Conservation (phyloP, 2,113 vertebrate genomes). For the Melanocharis versteri region DNA sequence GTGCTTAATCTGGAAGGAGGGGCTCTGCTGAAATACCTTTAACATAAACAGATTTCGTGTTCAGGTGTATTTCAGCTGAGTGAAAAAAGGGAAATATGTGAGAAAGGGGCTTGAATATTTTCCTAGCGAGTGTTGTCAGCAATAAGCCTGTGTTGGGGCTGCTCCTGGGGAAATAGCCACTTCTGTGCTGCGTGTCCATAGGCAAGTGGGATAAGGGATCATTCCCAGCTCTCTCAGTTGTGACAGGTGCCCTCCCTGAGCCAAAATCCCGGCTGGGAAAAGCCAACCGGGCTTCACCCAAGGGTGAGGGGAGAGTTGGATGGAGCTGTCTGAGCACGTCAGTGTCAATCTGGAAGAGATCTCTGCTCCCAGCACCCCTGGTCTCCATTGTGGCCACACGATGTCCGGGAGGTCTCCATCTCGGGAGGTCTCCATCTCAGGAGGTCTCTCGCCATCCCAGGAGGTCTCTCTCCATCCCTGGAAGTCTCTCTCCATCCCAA, state of each 20-base stretch:
- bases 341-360: background rate
- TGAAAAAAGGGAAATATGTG: background rate
- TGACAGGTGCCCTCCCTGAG: background rate
- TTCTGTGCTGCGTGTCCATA: background rate
- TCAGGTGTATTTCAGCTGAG: background rate
- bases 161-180: background rate
- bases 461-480: background rate
- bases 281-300: background rate
- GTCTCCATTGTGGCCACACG: background rate
- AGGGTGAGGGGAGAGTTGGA: background rate
- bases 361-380: background rate
- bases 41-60: accelerated
- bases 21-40: background rate
- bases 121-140: conserved; percentile 8
- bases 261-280: background rate
- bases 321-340: background rate
- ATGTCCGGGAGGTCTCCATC: background rate
- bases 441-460: background rate
- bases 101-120: background rate
- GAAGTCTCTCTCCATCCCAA: background rate
- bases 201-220: background rate
- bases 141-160: conserved; percentile 34
- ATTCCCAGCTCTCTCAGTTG: background rate
- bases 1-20: background rate
- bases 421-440: background rate